Evolutionary conservation across 2,113 vertebrate species (phyloP).

Genomic region (Pavo muticus): DNA sequence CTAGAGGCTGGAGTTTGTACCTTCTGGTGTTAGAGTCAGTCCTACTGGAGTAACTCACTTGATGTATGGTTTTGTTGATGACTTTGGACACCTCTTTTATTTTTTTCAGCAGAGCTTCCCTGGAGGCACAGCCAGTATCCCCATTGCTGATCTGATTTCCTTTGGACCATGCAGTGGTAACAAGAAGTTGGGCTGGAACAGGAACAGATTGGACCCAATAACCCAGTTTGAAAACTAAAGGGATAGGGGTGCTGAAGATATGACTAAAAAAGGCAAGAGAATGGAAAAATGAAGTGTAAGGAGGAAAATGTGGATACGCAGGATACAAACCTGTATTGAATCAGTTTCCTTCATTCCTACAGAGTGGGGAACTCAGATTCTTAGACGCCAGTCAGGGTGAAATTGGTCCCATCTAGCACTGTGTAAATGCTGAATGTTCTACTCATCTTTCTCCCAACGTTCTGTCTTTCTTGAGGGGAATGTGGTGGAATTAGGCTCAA

Average conservation of each 20-base stretch:
- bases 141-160: neutral
- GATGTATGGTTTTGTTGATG: fast-evolving
- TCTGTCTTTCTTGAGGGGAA: neutral
- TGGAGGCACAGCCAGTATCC: neutral
- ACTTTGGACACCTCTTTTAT: neutral
- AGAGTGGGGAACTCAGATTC: fast-evolving
- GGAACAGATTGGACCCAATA: neutral
- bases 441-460: neutral
- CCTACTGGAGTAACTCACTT: fast-evolving
- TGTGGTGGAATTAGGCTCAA: neutral
- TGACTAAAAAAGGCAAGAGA: neutral
- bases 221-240: neutral
- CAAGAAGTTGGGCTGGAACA: neutral
- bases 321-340: neutral
- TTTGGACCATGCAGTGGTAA: fast-evolving
- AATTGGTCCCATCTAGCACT: neutral
- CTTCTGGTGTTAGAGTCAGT: neutral
- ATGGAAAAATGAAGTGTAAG: neutral
- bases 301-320: neutral
- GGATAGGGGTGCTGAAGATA: neutral
- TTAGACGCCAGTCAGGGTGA: neutral
- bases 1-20: neutral
- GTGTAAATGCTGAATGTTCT: neutral
- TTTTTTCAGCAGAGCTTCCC: neutral
- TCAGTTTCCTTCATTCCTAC: neutral